Evolutionary conservation across 2,797 vertebrate genomes (phyloP).

Genomic region (Gallinago stenura): DNA sequence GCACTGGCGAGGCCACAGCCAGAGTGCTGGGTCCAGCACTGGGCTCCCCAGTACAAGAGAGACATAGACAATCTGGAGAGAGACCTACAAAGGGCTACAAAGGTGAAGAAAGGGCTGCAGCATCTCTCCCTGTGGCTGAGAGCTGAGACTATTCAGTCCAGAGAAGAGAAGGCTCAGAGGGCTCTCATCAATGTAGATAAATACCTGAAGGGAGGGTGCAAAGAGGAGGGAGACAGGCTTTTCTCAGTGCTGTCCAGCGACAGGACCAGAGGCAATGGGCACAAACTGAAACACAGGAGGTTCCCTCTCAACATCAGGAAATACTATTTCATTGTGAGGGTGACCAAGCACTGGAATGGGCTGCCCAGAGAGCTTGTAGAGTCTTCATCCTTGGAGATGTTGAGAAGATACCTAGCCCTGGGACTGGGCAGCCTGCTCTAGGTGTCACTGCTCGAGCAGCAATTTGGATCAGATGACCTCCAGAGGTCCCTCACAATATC

Average conservation of each 20-base stretch:
- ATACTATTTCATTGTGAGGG: not conserved
- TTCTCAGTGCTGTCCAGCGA: not conserved
- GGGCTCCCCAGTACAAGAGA: not conserved
- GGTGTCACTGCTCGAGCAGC: not conserved
- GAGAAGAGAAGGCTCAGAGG: not conserved
- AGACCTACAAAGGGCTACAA: no score
- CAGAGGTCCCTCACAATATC: not conserved
- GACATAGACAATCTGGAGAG: not conserved
- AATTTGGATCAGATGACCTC: not conserved
- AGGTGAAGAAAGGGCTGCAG: accelerated
- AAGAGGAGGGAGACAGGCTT: accelerated
- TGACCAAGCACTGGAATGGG: not conserved
- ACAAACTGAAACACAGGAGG: not conserved
- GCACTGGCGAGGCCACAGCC: accelerated
- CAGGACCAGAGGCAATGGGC: not conserved
- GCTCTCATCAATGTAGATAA: not conserved
- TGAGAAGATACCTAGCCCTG: not conserved
- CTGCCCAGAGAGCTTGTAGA: not conserved
- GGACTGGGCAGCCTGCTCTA: not conserved
- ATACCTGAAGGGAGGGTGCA: not conserved
- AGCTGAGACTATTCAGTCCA: not conserved
- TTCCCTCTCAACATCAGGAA: not conserved
- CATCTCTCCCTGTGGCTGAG: accelerated
- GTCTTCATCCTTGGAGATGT: not conserved
- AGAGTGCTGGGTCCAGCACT: not conserved